Percentiles rank a stretch among this genome's conserved stretches.
Conservation (phyloP, 2,888 invertebrate species). For the Balanococcus diminutus region DNA sequence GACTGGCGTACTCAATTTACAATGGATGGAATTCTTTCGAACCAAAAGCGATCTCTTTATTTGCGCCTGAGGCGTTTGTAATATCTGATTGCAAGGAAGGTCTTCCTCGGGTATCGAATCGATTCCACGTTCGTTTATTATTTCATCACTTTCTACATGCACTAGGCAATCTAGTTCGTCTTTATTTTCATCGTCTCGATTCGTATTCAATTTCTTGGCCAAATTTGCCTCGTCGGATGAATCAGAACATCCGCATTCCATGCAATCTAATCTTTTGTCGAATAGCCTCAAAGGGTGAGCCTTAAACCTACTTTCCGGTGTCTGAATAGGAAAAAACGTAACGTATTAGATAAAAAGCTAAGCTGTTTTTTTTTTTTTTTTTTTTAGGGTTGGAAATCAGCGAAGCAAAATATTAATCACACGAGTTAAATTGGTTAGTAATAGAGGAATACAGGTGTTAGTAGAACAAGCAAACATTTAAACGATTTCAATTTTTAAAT, state of each 20-base stretch:
- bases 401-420: constrained; percentile 39
- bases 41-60: not conserved
- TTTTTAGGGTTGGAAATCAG: not conserved
- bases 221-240: constrained; percentile 45
- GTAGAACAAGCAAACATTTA: not conserved
- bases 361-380: not conserved
- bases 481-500: not conserved
- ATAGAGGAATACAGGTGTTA: constrained; percentile 51
- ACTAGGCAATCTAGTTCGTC: not conserved
- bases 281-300: constrained; percentile 44
- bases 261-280: constrained; percentile 52
- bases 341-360: not conserved
- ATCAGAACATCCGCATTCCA: constrained; percentile 53
- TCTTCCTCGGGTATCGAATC: constrained; percentile 6
- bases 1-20: constrained; percentile 43
- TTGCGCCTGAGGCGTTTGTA: constrained; percentile 31
- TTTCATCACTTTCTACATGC: not conserved
- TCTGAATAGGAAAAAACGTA: constrained; percentile 48
- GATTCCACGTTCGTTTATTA: constrained; percentile 43
- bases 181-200: not conserved
- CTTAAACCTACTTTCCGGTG: constrained; percentile 45
- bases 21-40: constrained; percentile 43
- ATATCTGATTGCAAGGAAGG: not conserved
- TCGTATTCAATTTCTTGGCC: not conserved
- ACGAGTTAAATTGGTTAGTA: constrained; percentile 34